Evolutionary conservation across 2,888 invertebrate species (phyloP).

Genomic region (Machimus rusticus): DNA sequence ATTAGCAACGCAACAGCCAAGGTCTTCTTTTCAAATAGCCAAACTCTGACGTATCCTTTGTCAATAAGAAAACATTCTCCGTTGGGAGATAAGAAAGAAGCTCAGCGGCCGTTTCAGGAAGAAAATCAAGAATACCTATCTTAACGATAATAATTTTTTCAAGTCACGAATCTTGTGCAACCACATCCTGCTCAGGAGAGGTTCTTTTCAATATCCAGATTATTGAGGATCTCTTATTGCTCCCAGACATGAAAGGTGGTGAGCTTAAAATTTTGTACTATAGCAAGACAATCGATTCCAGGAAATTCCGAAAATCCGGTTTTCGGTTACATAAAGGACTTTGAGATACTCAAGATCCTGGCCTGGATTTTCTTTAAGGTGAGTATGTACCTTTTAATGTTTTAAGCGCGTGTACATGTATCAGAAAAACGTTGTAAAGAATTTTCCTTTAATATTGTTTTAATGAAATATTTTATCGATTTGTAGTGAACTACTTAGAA

Average conservation of each 20-base stretch:
- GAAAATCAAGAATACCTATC: not conserved
- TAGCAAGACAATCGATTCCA: not conserved
- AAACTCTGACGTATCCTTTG: not conserved
- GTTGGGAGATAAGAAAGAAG: not conserved
- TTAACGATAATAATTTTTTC: not conserved
- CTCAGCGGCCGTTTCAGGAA: not conserved
- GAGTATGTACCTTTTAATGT: not conserved
- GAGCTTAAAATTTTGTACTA: not conserved
- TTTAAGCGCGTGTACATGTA: not conserved
- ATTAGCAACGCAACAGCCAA: not conserved
- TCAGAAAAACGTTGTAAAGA: not conserved
- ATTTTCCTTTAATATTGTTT: not conserved
- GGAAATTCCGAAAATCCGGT: not conserved
- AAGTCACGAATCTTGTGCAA: not conserved
- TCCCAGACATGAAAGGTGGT: not conserved
- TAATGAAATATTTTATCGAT: not conserved
- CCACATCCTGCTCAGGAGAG: not conserved
- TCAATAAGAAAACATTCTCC: not conserved
- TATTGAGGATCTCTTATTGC: not conserved
- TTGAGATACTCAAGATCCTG: not conserved
- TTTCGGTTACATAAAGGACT: not conserved
- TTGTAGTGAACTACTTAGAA: not conserved
- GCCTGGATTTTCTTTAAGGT: not conserved
- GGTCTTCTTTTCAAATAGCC: not conserved
- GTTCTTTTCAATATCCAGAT: not conserved